These are phyloP conservation scores for Chalcosyrphus nemorum DNA, from an alignment of 2,888 invertebrate genomes.

Conservation along the genomic window DNA sequence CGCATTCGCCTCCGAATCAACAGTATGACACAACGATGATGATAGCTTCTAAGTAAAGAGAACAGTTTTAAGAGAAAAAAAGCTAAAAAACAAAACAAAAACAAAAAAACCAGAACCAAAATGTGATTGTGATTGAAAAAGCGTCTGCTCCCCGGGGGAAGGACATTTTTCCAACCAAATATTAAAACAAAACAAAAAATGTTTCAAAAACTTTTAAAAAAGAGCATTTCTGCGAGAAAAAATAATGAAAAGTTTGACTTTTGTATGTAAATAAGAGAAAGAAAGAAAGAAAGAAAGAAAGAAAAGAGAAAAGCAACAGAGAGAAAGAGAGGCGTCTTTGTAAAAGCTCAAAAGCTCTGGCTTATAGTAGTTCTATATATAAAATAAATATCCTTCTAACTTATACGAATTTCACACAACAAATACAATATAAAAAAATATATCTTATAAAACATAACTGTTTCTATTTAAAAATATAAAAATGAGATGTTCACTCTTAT, in stretches of 20 bases:
- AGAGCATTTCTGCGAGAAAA: slow-evolving; percentile 57
- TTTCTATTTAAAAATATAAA: slow-evolving; percentile 56
- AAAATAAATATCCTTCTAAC: slow-evolving; percentile 57
- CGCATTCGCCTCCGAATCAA: slow-evolving; percentile 76
- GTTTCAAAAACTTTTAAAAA: slow-evolving; percentile 53
- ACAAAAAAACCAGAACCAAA: slow-evolving; percentile 70
- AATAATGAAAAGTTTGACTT: slow-evolving; percentile 67
- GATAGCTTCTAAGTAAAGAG: slow-evolving; percentile 80
- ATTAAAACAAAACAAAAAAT: slow-evolving; percentile 38
- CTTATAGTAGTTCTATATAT: slow-evolving; percentile 69
- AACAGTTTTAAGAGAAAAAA: slow-evolving; percentile 72
- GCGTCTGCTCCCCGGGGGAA: slow-evolving; percentile 69
- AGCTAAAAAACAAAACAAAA: slow-evolving; percentile 31
- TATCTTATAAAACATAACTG: slow-evolving; percentile 54
- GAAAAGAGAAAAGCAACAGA: slow-evolving; percentile 36
- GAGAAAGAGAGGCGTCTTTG: slow-evolving; percentile 48
- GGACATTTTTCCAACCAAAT: slow-evolving; percentile 65
- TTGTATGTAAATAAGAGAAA: slow-evolving; percentile 67
- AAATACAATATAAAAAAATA: slow-evolving; percentile 52
- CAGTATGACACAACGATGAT: slow-evolving; percentile 81
- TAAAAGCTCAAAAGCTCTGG: slow-evolving; percentile 72
- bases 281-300: slow-evolving; percentile 4
- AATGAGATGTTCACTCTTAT: slow-evolving; percentile 43
- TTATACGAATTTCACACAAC: slow-evolving; percentile 64
- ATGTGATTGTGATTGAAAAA: slow-evolving; percentile 73